Evolutionary conservation across 2,888 invertebrate genomes (phyloP).

Genomic region (Malthinus flaveolus): DNA sequence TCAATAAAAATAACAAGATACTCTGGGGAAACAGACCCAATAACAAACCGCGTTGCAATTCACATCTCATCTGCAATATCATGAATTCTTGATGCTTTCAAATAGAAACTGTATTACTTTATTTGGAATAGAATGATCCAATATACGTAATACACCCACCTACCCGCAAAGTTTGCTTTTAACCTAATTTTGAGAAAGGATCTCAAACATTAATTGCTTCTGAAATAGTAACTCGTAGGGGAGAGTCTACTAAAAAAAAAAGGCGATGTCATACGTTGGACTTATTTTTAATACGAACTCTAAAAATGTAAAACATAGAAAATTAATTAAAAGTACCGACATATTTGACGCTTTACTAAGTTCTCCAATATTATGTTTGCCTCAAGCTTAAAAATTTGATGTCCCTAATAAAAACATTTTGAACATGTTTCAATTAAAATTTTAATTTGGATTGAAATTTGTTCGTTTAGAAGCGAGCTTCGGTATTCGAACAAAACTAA

Average conservation of each 20-base stretch:
- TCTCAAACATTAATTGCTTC: not conserved
- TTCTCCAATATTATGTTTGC: conserved; percentile 21
- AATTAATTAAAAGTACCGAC: conserved; percentile 16
- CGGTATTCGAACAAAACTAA: no score
- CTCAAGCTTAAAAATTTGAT: conserved; percentile 18
- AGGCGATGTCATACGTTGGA: no score
- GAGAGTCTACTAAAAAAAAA: no score
- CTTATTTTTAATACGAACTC: no score
- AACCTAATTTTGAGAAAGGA: not conserved
- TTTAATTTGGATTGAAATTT: conserved; percentile 22
- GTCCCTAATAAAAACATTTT: conserved; percentile 17
- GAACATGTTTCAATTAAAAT: conserved; percentile 25
- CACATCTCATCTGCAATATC: conserved; percentile 50
- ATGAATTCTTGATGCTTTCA: conserved; percentile 48
- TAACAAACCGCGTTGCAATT: conserved; percentile 46
- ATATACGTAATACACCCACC: conserved; percentile 25
- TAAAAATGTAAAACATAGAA: not conserved
- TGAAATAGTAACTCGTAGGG: not conserved
- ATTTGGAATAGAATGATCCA: conserved; percentile 43
- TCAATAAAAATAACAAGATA: conserved; percentile 18
- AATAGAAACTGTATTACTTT: conserved; percentile 44
- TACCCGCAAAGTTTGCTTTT: not conserved
- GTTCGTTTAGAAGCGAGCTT: conserved; percentile 14
- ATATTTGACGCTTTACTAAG: conserved; percentile 3
- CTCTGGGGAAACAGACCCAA: conserved; percentile 38